Evolutionary conservation across 2,113 vertebrate genomes (phyloP), one percentile per base, ranked within the genome.

Genomic region (Raja brachyura): DNA sequence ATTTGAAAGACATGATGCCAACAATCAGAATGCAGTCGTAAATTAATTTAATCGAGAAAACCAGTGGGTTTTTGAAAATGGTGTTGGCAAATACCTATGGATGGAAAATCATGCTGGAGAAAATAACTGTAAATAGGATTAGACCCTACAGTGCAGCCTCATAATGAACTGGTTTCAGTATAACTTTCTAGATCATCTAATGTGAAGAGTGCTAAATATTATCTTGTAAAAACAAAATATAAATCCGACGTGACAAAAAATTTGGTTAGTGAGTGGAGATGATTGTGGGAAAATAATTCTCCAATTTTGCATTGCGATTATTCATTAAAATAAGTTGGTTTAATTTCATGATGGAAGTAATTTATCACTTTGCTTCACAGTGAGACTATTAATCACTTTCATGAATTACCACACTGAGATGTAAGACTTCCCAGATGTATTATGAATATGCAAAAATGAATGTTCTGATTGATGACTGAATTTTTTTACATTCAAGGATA

Each of bases 281-380:
- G 31, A 66, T 66, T 13, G 13, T 18, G 11, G 22, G 14, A 22
- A 73, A 92, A 48, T 13, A 68, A 92, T 90, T 70, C 83, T 88
- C 31, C 56, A 92, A 61, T 48, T 92, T 73, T 70, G 66, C 18
- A 48, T 70, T 39, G 7, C 14, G 20, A 92, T 25, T 92, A 18
- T 70, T 92, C 31, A 73, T 68, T 92, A 48, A 92, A 70, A 92
- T 92, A 73, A 48, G 88, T 48, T 70, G 63, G 13, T 88, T 92
- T 73, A 92, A 92, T 33, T 88, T 31, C n/a, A 20, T 70, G 31
- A 92, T 28, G 39, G n/a, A 28, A 92, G 22, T 73, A 48, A 73
- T 70, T 92, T 22, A 92, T 92, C 88, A 73, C 33, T 25, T 48
- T 73, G 63, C 61, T 68, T 20, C 66, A 14, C 18, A 39, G n/a